These are phyloP conservation scores for Pandemis cinnamomeana DNA, from an alignment of 2,888 invertebrate genomes.

Conservation along the genomic window DNA sequence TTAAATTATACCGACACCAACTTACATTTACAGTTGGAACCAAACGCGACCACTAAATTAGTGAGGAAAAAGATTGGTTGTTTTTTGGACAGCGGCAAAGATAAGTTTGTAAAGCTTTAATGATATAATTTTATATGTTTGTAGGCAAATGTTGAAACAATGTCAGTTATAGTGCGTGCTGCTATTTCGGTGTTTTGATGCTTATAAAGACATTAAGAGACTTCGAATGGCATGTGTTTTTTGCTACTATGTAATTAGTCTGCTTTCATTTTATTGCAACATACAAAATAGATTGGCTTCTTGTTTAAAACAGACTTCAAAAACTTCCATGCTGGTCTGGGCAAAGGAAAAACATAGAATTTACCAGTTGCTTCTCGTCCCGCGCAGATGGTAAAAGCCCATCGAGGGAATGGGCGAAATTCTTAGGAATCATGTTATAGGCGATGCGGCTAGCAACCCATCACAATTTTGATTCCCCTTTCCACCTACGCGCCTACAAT, in stretches of 20 bases:
- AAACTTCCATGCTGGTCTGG: no score
- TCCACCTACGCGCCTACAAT: no score
- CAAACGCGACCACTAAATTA: neutral
- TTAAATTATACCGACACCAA: slow-evolving; percentile 34
- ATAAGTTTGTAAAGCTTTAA: slow-evolving; percentile 28
- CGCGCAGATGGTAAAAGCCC: no score
- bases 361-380: no score
- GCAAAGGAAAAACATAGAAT: no score
- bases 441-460: no score
- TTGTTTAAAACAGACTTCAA: neutral
- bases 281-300: neutral
- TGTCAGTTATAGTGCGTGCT: neutral
- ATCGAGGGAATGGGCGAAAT: no score
- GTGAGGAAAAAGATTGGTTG: neutral
- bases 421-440: no score
- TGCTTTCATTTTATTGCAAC: slow-evolving; percentile 9
- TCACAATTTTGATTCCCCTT: no score
- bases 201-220: slow-evolving; percentile 39
- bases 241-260: neutral
- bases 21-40: neutral
- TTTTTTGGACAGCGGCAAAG: neutral
- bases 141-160: slow-evolving; percentile 39
- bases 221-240: slow-evolving; percentile 14
- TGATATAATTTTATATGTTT: slow-evolving; percentile 34
- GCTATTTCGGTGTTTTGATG: slow-evolving; percentile 23